Conservation (phyloP, 2,888 invertebrate genomes). For the Ophion ventricosus region DNA sequence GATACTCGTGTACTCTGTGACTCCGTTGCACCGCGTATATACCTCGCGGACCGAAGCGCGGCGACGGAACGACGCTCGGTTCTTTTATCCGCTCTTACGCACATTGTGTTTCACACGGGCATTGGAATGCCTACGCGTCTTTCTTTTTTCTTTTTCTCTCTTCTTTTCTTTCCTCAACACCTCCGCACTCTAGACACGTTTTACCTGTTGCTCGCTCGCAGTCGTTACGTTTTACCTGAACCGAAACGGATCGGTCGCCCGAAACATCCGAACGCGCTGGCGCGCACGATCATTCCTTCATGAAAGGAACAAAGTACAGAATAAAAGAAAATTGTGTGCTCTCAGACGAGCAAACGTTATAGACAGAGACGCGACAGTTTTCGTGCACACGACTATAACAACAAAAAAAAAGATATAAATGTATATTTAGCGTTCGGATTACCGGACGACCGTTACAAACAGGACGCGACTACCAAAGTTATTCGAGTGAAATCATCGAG, state of each 20-base stretch:
- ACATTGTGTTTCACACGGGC: conserved; percentile 28
- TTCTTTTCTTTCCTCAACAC: conserved; percentile 28
- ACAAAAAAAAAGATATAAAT: not conserved
- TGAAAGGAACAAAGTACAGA: not conserved
- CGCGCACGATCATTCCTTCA: not conserved
- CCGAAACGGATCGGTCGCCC: conserved; percentile 20
- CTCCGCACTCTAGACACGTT: conserved; percentile 50
- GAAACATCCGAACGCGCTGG: conserved; percentile 8
- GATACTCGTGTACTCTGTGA: conserved; percentile 33
- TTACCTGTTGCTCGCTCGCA: conserved; percentile 53
- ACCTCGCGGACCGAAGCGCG: conserved; percentile 71
- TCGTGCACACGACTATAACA: too few relatives aligned
- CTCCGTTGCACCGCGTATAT: conserved; percentile 40
- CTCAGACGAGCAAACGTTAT: not conserved
- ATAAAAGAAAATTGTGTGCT: conserved; percentile 4
- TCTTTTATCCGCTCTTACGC: conserved; percentile 32
- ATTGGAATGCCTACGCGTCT: conserved; percentile 62
- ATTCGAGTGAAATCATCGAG: conserved; percentile 34
- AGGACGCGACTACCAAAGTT: conserved; percentile 1
- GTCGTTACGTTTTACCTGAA: conserved; percentile 44
- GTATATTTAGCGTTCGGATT: not conserved
- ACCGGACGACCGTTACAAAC: conserved; percentile 2
- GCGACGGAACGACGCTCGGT: conserved; percentile 73
- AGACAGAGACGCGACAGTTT: not conserved
- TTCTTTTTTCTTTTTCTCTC: conserved; percentile 19